A percentile compares a stretch with the other conserved stretches of the same genome.
phyloP scores from a whole-genome alignment of 2,888 invertebrate species.

The Apotomis betuletana region DNA sequence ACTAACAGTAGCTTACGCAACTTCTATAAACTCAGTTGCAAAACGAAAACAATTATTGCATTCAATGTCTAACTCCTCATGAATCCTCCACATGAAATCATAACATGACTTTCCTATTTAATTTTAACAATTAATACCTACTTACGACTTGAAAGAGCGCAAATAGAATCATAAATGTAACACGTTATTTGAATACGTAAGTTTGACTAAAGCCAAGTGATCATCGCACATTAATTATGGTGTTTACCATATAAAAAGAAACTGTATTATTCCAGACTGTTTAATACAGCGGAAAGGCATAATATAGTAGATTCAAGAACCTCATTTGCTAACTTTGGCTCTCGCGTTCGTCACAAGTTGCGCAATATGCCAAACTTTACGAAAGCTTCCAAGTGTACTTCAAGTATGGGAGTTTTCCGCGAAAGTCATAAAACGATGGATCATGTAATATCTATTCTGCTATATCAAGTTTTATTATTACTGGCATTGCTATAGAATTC shows the following conservation, averaged over 20 bases:
- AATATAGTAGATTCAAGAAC: constrained; percentile 25
- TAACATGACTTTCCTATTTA: too few relatives aligned
- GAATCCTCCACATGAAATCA: too few relatives aligned
- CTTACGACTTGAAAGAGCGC: too few relatives aligned
- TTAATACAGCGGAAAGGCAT: not conserved
- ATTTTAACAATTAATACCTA: too few relatives aligned
- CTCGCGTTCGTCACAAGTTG: constrained; percentile 29
- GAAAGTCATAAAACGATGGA: constrained; percentile 17
- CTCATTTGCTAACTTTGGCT: constrained; percentile 30
- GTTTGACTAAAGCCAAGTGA: too few relatives aligned
- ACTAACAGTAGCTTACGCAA: too few relatives aligned
- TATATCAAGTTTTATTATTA: constrained; percentile 7
- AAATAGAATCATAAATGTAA: too few relatives aligned
- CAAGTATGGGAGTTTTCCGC: constrained; percentile 29
- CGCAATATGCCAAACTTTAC: constrained; percentile 37
- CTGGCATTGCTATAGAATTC: not conserved
- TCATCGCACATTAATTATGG: too few relatives aligned
- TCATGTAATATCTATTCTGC: constrained; percentile 6
- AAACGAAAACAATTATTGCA: too few relatives aligned
- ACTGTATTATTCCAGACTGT: constrained; percentile 15
- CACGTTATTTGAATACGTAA: too few relatives aligned
- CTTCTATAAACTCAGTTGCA: too few relatives aligned
- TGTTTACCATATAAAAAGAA: not conserved
- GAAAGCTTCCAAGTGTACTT: constrained; percentile 25
- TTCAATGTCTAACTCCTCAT: too few relatives aligned